A percentile compares a stretch with the other conserved stretches of the same genome.
Conservation (phyloP, 1,140 invertebrate genomes). For the Lepidurus apus region DNA sequence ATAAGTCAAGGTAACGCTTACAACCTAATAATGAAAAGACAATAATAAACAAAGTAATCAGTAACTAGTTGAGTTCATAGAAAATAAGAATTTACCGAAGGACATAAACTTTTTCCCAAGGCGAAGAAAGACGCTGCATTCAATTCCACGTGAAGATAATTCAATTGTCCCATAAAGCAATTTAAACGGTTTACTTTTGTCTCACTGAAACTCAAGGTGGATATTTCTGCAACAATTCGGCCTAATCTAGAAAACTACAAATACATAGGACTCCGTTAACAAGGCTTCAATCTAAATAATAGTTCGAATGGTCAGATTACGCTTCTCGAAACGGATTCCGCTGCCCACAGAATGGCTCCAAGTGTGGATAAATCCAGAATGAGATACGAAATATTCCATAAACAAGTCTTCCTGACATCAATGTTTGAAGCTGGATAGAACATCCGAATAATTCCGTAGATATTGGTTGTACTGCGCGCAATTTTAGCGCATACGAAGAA, state of each 20-base stretch:
- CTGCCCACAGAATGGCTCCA: neutral
- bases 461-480: neutral
- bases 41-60: neutral
- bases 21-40: neutral
- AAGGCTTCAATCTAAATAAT: neutral
- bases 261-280: too few species aligned
- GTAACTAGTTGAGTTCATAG: neutral
- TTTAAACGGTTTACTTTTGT: neutral
- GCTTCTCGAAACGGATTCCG: neutral
- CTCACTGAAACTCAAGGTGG: neutral
- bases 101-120: neutral
- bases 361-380: neutral
- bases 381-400: neutral
- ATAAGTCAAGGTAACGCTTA: neutral
- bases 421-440: neutral
- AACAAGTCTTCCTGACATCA: neutral
- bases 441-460: neutral
- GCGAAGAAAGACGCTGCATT: neutral
- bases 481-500: neutral
- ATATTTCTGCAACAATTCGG: neutral
- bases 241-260: neutral
- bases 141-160: neutral
- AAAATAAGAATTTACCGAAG: neutral
- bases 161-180: slow-evolving; percentile 1
- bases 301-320: neutral